A percentile compares a stretch with the other conserved stretches of the same genome.
Evolutionary conservation across 2,797 vertebrate species (phyloP).

Genomic region (Cyprinella venusta): DNA sequence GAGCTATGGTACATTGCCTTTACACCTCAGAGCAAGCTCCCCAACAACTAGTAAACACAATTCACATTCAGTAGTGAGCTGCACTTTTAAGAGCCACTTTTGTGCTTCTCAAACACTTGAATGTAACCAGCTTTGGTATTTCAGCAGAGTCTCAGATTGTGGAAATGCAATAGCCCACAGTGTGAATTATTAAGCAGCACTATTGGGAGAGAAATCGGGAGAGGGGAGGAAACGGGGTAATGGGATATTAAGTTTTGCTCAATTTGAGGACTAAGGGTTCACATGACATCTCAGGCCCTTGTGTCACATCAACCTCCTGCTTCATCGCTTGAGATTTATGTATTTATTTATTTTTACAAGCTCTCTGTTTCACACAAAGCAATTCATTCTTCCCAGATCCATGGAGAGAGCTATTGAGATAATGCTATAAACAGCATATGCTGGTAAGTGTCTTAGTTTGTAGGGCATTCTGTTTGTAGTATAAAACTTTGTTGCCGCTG

Average conservation of each 20-base stretch:
- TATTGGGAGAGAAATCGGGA: constrained; percentile 50
- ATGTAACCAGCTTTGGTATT: constrained; percentile 61
- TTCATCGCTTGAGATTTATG: constrained; percentile 41
- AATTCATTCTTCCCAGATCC: constrained; percentile 27
- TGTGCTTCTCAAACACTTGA: constrained; percentile 7
- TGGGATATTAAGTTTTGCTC: constrained; percentile 60
- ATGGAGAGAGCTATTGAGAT: constrained; percentile 24
- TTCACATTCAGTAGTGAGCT: constrained; percentile 3
- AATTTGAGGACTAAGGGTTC: constrained; percentile 57
- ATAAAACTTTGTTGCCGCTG: background rate
- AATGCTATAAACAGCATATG: constrained; percentile 21
- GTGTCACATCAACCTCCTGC: constrained; percentile 55
- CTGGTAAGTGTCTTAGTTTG: background rate
- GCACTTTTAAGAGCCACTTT: constrained; percentile 51
- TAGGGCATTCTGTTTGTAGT: background rate
- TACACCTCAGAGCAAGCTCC: constrained; percentile 51
- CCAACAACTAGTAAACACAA: constrained; percentile 45
- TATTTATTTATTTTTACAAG: constrained; percentile 44
- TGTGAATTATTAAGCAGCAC: constrained; percentile 64
- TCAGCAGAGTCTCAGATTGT: constrained; percentile 52
- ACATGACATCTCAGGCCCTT: constrained; percentile 46
- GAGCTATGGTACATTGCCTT: constrained; percentile 54
- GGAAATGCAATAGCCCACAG: constrained; percentile 58
- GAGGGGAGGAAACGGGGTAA: constrained; percentile 42
- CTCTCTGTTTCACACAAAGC: constrained; percentile 43